Evolutionary conservation across 2,888 invertebrate genomes (phyloP).

Genomic region (Volucella zonaria): DNA sequence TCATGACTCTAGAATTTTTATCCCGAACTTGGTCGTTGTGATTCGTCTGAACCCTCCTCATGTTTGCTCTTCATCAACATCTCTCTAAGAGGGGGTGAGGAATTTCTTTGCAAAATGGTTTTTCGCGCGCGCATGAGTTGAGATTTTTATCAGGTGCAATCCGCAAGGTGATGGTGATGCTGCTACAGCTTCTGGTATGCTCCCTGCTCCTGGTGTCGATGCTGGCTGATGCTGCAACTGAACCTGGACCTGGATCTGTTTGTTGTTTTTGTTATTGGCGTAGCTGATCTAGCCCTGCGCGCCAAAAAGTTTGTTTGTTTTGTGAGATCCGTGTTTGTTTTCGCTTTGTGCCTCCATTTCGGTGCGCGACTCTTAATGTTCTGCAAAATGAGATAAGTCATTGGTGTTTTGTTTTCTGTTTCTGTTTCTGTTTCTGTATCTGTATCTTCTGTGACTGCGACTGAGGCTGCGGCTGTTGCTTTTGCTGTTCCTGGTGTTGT

Average conservation of each 20-base stretch:
- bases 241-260: too few relatives aligned
- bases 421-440: conserved; percentile 37
- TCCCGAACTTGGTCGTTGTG: conserved; percentile 63
- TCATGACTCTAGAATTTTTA: conserved; percentile 76
- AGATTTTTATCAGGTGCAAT: conserved; percentile 78
- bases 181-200: conserved; percentile 49
- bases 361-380: conserved; percentile 74
- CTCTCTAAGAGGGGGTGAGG: conserved; percentile 34
- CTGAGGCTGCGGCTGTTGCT: conserved; percentile 24
- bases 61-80: neutral
- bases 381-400: conserved; percentile 71
- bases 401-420: conserved; percentile 63
- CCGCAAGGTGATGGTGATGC: conserved; percentile 74
- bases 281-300: conserved; percentile 36
- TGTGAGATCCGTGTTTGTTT: conserved; percentile 55
- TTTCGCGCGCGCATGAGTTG: conserved; percentile 72
- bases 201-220: conserved; percentile 35
- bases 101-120: conserved; percentile 72
- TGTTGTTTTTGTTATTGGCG: too few relatives aligned
- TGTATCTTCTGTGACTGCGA: conserved; percentile 2
- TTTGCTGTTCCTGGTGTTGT: conserved; percentile 11
- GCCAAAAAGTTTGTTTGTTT: conserved; percentile 58
- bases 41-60: conserved; percentile 14
- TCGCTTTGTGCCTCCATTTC: conserved; percentile 66
- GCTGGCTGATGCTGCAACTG: neutral